Evolutionary conservation across 2,797 vertebrate genomes (phyloP), one percentile per base, ranked within the genome.

Genomic region (Apogon talboti): DNA sequence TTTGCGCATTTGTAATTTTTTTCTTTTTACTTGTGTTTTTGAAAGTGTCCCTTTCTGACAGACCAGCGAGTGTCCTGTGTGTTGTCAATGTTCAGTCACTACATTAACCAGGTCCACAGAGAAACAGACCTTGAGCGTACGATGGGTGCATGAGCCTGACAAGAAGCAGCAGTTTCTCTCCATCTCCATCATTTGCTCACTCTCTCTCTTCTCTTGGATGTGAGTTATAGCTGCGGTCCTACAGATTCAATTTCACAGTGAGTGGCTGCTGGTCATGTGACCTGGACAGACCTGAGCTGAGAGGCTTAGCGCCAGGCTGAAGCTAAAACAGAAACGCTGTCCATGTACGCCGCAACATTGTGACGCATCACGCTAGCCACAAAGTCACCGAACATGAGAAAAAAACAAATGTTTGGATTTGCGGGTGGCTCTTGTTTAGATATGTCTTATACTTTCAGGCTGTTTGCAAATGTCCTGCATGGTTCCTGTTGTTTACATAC

Each of bases 221-320:
- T 82, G 85, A 92, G 82, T 91, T 85, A 88, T 66, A 67, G 85
- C 83, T 55, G 73, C 53, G 18, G 70, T 77, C 78, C 52, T 51
- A 47, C 72, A 74, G 78, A 87, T 88, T 85, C 77, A 81, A 81
- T 90, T 91, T 91, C 83, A 88, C 86, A 85, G 81, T 79, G 85
- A 89, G 85, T 83, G 88, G 85, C 83, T 85, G 67, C 71, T 24
- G 33, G 81, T 89, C 91, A 93, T 76, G 82, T 92, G 91, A 93
- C 88, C 74, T 57, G 66, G 64, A 70, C 56, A 66, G 90, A 88
- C 85, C 82, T 87, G 84, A 87, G 84, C 87, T 82, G 79, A 90
- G 89, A 82, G 84, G 89, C 90, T 91, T 87, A 90, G 65, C 33
- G 40, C 35, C 70, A 52, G 79, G 66, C 73, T 71, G 43, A 75